These are phyloP conservation scores for Ornithorhynchus anatinus DNA, from an alignment of 2,113 vertebrate species.

Conservation along the genomic window DNA sequence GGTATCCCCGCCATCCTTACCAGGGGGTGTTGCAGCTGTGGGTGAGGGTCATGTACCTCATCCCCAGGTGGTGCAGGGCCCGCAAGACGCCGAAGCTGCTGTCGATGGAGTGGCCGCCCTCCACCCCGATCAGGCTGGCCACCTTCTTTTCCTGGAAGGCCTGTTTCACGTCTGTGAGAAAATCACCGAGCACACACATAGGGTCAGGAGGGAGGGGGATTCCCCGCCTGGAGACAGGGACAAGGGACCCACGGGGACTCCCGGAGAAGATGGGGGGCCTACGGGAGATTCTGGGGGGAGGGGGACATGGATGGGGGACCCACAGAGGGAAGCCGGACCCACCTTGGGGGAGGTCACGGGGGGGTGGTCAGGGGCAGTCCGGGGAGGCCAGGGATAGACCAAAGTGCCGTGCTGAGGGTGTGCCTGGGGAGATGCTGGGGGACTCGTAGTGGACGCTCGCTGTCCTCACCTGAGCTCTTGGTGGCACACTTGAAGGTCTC, in stretches of 20 bases:
- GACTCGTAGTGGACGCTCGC: no score
- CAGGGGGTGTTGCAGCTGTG: slow-evolving; percentile 96
- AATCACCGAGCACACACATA: rapidly evolving
- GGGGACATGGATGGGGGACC: rapidly evolving
- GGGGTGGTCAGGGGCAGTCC: rapidly evolving
- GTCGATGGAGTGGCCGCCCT: slow-evolving; percentile 93
- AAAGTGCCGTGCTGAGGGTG: not conserved
- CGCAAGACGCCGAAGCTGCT: slow-evolving; percentile 89
- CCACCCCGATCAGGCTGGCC: slow-evolving; percentile 90
- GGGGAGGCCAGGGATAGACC: no score
- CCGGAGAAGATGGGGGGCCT: no score
- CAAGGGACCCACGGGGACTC: rapidly evolving
- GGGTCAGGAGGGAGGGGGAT: not conserved
- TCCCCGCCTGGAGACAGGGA: not conserved
- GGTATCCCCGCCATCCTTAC: no score
- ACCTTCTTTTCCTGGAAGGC: slow-evolving; percentile 73
- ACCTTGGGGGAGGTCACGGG: not conserved
- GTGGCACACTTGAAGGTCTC: slow-evolving; percentile 77
- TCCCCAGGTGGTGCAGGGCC: slow-evolving; percentile 84
- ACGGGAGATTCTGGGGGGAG: not conserved
- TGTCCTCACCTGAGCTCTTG: slow-evolving; percentile 68
- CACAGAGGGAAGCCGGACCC: rapidly evolving
- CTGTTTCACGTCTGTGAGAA: slow-evolving; percentile 67
- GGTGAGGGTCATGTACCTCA: slow-evolving; percentile 92
- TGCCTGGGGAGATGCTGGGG: not conserved